Conservation (phyloP, 2,797 vertebrate species). For the Limosa lapponica region DNA sequence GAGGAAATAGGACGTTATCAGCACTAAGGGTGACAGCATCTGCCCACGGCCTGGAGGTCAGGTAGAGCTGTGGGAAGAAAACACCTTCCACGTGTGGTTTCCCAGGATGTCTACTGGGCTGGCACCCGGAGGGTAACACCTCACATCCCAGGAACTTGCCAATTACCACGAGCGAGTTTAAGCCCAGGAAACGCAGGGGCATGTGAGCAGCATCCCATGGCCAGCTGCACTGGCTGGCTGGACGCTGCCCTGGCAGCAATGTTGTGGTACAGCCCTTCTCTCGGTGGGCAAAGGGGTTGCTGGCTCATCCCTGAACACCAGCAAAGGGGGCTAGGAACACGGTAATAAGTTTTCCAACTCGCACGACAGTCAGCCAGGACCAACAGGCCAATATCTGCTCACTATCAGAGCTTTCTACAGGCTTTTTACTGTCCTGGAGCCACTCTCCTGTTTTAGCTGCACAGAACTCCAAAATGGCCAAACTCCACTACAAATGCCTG, state of each 20-base stretch:
- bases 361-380: not conserved
- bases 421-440: not conserved
- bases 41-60: not conserved
- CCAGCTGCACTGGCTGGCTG: not conserved
- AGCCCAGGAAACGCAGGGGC: not conserved
- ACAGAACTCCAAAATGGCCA: not conserved
- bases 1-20: not conserved
- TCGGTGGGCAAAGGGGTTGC: not conserved
- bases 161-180: not conserved
- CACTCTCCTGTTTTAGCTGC: not conserved
- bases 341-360: not conserved
- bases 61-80: not conserved
- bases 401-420: fast-evolving
- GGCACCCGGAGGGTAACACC: not conserved
- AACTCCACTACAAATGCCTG: not conserved
- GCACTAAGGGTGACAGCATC: not conserved
- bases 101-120: not conserved
- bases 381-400: not conserved
- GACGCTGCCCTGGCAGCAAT: not conserved
- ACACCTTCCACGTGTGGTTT: not conserved
- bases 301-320: not conserved
- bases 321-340: not conserved
- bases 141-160: not conserved
- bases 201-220: not conserved
- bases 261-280: not conserved